phyloP scores from a whole-genome alignment of 1,140 invertebrate species.

The Maconellicoccus hirsutus region DNA sequence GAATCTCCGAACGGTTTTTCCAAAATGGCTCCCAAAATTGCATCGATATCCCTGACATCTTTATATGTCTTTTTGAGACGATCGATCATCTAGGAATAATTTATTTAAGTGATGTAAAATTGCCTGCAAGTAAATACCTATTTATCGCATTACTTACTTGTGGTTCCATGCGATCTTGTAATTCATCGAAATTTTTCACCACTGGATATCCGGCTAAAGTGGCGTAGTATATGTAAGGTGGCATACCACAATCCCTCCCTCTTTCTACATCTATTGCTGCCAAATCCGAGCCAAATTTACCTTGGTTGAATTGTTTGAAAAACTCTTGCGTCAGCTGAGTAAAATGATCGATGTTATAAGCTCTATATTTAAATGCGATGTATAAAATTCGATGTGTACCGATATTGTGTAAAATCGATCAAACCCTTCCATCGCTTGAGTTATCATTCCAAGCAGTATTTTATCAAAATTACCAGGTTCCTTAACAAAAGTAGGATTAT shows the following conservation, averaged over 20 bases:
- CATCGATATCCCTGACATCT: slow-evolving; percentile 72
- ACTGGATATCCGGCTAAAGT: slow-evolving; percentile 60
- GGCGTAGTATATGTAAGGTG: slow-evolving; percentile 64
- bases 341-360: not conserved
- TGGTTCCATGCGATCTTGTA: slow-evolving; percentile 28
- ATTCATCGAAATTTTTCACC: slow-evolving; percentile 42
- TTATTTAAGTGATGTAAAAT: not conserved
- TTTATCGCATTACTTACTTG: slow-evolving; percentile 25
- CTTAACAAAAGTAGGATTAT: slow-evolving; percentile 27
- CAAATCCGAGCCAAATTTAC: slow-evolving; percentile 68
- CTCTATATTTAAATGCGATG: not conserved
- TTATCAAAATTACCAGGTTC: slow-evolving; percentile 27
- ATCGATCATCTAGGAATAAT: slow-evolving; percentile 14
- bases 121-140: not conserved
- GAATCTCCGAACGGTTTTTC: slow-evolving; percentile 40
- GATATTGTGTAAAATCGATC: slow-evolving; percentile 58
- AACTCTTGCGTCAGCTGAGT: not conserved
- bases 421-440: slow-evolving; percentile 50
- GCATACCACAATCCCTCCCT: slow-evolving; percentile 78
- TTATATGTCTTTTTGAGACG: slow-evolving; percentile 41
- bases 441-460: slow-evolving; percentile 46
- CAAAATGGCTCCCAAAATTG: slow-evolving; percentile 57
- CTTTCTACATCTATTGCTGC: slow-evolving; percentile 76
- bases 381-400: slow-evolving; percentile 32
- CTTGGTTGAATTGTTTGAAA: slow-evolving; percentile 32